Percentiles rank a stretch among this genome's conserved stretches.
These are phyloP conservation scores for Diadophis punctatus DNA, from an alignment of 2,113 vertebrate species.

Conservation along the genomic window DNA sequence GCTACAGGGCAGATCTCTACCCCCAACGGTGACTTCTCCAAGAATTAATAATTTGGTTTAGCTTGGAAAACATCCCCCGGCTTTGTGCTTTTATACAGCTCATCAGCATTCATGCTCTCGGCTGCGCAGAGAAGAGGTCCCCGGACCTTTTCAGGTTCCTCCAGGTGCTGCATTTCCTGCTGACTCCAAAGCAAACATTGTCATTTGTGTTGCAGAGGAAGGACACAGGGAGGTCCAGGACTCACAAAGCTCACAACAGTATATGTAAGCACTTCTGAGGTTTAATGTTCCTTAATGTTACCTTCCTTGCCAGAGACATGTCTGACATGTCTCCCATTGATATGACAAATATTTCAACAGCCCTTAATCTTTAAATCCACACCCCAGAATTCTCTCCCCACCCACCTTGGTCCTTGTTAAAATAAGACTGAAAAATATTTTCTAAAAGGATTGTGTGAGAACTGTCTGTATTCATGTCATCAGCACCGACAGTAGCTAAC, in stretches of 20 bases:
- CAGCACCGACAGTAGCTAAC: too few species aligned
- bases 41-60: constrained; percentile 14
- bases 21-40: constrained; percentile 20
- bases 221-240: background rate
- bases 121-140: background rate
- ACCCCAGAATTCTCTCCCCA: background rate
- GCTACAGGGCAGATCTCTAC: constrained; percentile 18
- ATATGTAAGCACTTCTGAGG: background rate
- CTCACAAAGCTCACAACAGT: background rate
- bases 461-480: too few species aligned
- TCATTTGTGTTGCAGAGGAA: background rate
- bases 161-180: background rate
- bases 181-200: background rate
- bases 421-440: background rate
- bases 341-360: background rate
- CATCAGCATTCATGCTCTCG: background rate
- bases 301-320: background rate
- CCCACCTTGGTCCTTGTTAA: background rate
- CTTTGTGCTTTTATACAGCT: background rate
- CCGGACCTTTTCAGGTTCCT: background rate
- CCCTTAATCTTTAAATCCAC: background rate
- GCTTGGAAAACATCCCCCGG: background rate
- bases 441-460: too few species aligned
- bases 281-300: background rate
- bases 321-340: background rate